Conservation (phyloP, 37 sponge, comb jelly and placozoan genomes). For the Cladorhizidae sp. region DNA sequence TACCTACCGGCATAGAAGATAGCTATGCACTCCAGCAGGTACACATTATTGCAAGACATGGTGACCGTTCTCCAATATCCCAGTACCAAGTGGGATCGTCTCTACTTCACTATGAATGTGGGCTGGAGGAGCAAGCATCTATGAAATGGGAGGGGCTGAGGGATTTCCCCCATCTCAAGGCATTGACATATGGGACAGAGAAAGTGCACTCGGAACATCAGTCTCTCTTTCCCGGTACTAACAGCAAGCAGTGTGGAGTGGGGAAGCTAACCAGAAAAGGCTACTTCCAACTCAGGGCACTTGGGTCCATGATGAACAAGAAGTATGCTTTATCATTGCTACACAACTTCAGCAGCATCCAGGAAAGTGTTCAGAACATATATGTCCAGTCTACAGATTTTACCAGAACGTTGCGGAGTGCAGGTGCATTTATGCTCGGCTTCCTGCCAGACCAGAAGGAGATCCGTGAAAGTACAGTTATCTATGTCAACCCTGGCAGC, state of each 20-base stretch:
- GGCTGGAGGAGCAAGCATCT: neutral
- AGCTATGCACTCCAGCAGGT: conserved; percentile 47
- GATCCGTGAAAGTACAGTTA: neutral
- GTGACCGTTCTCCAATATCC: conserved; percentile 47
- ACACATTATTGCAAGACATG: conserved; percentile 55
- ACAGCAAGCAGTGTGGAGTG: conserved; percentile 15
- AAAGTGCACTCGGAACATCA: neutral
- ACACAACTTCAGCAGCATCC: neutral
- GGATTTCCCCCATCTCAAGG: conserved; percentile 11
- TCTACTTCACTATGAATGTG: conserved; percentile 36
- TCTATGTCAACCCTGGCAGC: conserved; percentile 48
- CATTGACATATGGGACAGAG: neutral
- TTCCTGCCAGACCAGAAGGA: conserved; percentile 21
- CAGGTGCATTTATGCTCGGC: conserved; percentile 57
- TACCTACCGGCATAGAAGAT: neutral
- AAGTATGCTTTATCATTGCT: conserved; percentile 14
- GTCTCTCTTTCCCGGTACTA: conserved; percentile 17
- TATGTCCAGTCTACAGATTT: conserved; percentile 58
- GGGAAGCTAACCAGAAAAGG: conserved; percentile 47
- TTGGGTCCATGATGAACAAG: conserved; percentile 31
- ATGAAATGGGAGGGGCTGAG: conserved; percentile 34
- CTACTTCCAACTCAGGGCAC: conserved; percentile 23
- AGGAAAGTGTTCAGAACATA: neutral
- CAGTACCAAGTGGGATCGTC: neutral
- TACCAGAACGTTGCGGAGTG: conserved; percentile 56